Percentiles rank a stretch among this genome's conserved stretches.
Conservation (phyloP, 92 coral and sea anemone species). For the Zoanthus sociatus region DNA sequence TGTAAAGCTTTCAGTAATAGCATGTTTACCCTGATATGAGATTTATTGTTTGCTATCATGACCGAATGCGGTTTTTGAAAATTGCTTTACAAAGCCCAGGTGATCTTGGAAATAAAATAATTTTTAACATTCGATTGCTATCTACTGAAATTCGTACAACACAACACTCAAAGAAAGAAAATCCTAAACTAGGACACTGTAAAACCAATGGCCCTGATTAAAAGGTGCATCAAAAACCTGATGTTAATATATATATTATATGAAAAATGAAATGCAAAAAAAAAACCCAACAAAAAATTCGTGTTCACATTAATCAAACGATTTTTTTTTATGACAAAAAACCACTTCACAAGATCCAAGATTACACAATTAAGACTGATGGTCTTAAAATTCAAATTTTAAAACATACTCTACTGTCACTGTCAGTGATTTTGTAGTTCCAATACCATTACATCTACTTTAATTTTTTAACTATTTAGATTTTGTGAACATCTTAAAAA, state of each 20-base stretch:
- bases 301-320: background rate
- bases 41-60: conserved; percentile 5
- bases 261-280: background rate
- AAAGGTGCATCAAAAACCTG: background rate
- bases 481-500: background rate
- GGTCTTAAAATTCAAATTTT: background rate
- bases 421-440: background rate
- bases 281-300: background rate
- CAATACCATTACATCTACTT: background rate
- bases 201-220: background rate
- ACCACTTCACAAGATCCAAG: background rate
- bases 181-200: background rate
- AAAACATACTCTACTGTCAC: too few relatives aligned
- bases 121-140: background rate
- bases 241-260: background rate
- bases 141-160: background rate
- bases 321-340: background rate
- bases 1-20: conserved; percentile 32
- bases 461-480: background rate
- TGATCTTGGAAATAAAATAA: background rate
- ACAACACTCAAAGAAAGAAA: background rate
- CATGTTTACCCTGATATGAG: conserved; percentile 28
- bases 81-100: conserved; percentile 30
- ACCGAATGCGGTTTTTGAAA: conserved; percentile 20
- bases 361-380: background rate